These are phyloP conservation scores for Galaxea fascicularis DNA, from an alignment of 92 coral and sea anemone genomes.

Conservation along the genomic window DNA sequence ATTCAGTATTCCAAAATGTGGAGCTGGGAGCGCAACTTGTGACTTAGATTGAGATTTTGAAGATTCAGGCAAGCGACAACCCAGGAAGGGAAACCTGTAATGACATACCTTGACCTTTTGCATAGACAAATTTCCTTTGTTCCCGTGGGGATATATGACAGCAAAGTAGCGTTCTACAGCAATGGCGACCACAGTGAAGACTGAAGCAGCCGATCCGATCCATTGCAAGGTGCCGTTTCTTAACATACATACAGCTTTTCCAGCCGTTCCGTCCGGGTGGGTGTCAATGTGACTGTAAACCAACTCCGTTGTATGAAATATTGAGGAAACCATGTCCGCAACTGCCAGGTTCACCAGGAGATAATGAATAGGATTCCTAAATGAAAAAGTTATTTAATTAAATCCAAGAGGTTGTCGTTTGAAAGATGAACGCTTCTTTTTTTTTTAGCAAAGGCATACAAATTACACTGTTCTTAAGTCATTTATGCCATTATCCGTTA, in stretches of 20 bases:
- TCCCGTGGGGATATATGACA: not conserved
- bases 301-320: not conserved
- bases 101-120: not conserved
- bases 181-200: not conserved
- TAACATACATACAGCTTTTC: not conserved
- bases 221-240: not conserved
- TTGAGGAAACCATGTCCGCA: not conserved
- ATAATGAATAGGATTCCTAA: not conserved
- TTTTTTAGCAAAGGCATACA: too few relatives aligned
- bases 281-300: not conserved
- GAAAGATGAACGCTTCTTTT: too few relatives aligned
- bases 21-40: too few relatives aligned
- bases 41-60: too few relatives aligned
- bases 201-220: not conserved
- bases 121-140: not conserved
- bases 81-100: too few relatives aligned
- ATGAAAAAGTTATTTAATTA: too few relatives aligned
- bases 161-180: slow-evolving; percentile 4
- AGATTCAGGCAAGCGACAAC: too few relatives aligned
- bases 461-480: too few relatives aligned
- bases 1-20: too few relatives aligned
- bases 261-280: slow-evolving; percentile 2
- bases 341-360: slow-evolving; percentile 4
- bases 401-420: too few relatives aligned
- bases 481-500: too few relatives aligned